These are phyloP conservation scores for Timandra comae DNA, from an alignment of 2,888 invertebrate genomes.

Conservation along the genomic window DNA sequence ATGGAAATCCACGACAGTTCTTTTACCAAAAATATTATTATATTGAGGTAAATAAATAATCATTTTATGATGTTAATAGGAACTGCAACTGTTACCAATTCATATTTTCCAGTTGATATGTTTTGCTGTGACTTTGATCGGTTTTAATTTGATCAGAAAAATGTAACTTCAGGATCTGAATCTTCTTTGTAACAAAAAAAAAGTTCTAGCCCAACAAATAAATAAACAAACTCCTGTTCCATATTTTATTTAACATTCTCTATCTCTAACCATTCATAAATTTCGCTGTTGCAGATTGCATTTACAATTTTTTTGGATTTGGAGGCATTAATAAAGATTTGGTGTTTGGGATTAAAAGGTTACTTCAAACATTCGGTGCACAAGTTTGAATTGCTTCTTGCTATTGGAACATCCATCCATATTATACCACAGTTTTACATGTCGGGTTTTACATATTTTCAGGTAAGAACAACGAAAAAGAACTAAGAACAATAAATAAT, in stretches of 20 bases:
- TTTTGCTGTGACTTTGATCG: too few relatives aligned
- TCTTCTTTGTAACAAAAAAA: too few relatives aligned
- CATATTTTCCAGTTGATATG: too few relatives aligned
- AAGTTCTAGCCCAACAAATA: too few relatives aligned
- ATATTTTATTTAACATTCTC: too few relatives aligned
- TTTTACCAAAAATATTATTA: constrained; percentile 96
- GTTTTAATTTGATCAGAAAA: too few relatives aligned
- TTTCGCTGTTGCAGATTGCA: constrained; percentile 82
- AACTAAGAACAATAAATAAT: too few relatives aligned
- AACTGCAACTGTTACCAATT: too few relatives aligned
- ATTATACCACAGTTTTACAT: constrained; percentile 94
- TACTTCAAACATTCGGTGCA: constrained; percentile 98
- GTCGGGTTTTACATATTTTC: constrained; percentile 97
- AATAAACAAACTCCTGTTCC: too few relatives aligned
- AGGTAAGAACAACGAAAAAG: constrained; percentile 83
- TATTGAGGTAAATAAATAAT: constrained; percentile 83
- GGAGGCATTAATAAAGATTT: constrained; percentile 97
- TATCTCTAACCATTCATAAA: too few relatives aligned
- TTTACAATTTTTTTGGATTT: constrained; percentile 96
- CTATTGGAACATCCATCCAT: constrained; percentile 95
- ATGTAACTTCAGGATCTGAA: too few relatives aligned
- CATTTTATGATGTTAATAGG: too few relatives aligned
- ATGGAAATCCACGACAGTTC: constrained; percentile 86
- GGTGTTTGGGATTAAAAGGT: constrained; percentile 96
- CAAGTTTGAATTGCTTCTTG: constrained; percentile 96